Conservation (phyloP, 1,140 invertebrate genomes). For the Hyles vespertilio region DNA sequence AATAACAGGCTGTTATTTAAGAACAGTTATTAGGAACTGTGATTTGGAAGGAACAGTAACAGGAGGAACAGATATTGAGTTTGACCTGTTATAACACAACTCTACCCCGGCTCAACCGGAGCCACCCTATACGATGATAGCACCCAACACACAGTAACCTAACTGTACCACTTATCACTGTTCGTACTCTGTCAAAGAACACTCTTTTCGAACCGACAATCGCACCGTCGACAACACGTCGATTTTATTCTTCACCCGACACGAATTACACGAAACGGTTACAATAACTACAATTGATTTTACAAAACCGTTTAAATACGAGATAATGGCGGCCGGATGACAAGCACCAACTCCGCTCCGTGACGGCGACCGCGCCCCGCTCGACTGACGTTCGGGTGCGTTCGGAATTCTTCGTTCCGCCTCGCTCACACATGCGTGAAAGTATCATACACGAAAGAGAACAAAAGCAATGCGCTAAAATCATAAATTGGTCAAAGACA, state of each 20-base stretch:
- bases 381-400: conserved; percentile 70
- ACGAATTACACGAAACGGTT: conserved; percentile 53
- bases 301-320: conserved; percentile 61
- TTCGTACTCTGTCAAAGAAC: conserved; percentile 26
- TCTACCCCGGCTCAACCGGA: conserved; percentile 64
- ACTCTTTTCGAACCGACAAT: conserved; percentile 26
- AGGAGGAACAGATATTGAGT: no score
- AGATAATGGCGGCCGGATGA: conserved; percentile 74
- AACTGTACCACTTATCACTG: conserved; percentile 63
- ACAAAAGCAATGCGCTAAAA: conserved; percentile 40
- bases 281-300: conserved; percentile 70
- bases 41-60: no score
- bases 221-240: conserved; percentile 33
- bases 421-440: conserved; percentile 74
- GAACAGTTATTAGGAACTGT: no score
- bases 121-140: conserved; percentile 63
- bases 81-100: no score
- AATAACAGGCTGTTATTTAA: no score
- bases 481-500: conserved; percentile 20
- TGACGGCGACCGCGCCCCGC: conserved; percentile 74
- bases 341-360: conserved; percentile 71
- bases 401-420: conserved; percentile 61
- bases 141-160: conserved; percentile 71
- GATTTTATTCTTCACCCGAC: conserved; percentile 44
- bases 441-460: conserved; percentile 54